Evolutionary conservation across 2,888 invertebrate species (phyloP), one percentile per base, ranked within the genome.

Genomic region (Anarsia innoxiella): DNA sequence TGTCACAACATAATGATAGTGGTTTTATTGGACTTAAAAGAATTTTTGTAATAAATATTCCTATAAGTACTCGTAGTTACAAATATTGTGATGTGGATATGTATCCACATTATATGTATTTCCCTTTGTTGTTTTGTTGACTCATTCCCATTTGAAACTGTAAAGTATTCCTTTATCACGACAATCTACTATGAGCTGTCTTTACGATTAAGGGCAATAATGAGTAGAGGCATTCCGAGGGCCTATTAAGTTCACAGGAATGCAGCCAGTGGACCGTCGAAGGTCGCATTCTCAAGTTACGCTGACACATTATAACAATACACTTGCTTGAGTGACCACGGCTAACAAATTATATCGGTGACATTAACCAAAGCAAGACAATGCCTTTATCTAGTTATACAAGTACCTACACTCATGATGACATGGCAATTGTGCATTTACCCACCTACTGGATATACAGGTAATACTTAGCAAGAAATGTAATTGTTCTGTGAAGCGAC

Each of bases 211-310:
- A 52, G 59, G 59, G 50, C 47, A 53, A 46, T 49, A 39, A 51
- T 51, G 51, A 54, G 45, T 53, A 62, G 52, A 56, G 53, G 49
- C 57, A 62, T 59, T 63, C 55, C 44, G 53, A 59, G 56, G 53
- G 56, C 48, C 56, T 61, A 62, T 58, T 64, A 56, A 59, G 61
- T 65, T 64, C 63, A 62, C 54, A 66, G 57, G 61, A 57, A 61
- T 56, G 59, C 58, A 59, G 48, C 49, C 58, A 61, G 61, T 55
- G 62, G 64, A 58, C 62, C 66, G 65, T 56, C 57, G 66, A 70
- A 72, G 71, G 72, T 63, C 54, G 56, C 41, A 51, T 52, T 49
- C 59, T 70, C 61, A 51, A 56, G 61, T 68, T 66, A 66, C 66
- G 48, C 46, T 48, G 52, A 51, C 49, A 36, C 35, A 36, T 31